Percentiles rank a stretch among this genome's conserved stretches.
These are phyloP conservation scores for Alectoris magna DNA, from an alignment of 2,797 vertebrate species.

Conservation along the genomic window DNA sequence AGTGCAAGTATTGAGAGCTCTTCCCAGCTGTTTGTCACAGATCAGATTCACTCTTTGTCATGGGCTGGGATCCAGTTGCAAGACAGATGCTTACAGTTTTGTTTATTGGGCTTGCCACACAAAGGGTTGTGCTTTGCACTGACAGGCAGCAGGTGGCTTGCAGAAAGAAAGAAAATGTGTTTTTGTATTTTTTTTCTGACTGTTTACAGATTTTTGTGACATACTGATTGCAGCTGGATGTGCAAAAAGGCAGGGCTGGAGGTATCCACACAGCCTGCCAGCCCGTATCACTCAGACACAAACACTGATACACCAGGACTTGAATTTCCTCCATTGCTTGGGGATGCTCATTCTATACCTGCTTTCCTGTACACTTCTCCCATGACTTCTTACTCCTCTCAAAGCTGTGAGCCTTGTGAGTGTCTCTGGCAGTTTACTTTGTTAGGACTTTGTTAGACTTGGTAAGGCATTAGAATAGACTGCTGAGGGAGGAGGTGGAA, in stretches of 20 bases:
- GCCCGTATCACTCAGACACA: neutral
- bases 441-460: neutral
- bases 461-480: too few species aligned
- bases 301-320: neutral
- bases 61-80: conserved; percentile 60
- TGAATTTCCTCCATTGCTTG: fast-evolving
- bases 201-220: conserved; percentile 25
- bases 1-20: neutral
- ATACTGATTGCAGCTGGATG: conserved; percentile 26
- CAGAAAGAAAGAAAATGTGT: neutral
- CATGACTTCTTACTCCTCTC: neutral
- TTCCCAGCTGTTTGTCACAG: conserved; percentile 36
- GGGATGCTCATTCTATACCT: fast-evolving
- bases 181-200: neutral
- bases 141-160: conserved; percentile 40
- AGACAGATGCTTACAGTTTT: conserved; percentile 57
- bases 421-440: neutral
- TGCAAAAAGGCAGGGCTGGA: neutral
- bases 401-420: neutral
- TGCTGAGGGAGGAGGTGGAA: too few species aligned
- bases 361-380: neutral
- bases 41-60: neutral
- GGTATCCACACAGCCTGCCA: neutral
- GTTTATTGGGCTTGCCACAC: conserved; percentile 50
- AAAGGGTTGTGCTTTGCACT: conserved; percentile 1